Conservation (phyloP, 2,888 invertebrate species). For the Hyppa rectilinea region DNA sequence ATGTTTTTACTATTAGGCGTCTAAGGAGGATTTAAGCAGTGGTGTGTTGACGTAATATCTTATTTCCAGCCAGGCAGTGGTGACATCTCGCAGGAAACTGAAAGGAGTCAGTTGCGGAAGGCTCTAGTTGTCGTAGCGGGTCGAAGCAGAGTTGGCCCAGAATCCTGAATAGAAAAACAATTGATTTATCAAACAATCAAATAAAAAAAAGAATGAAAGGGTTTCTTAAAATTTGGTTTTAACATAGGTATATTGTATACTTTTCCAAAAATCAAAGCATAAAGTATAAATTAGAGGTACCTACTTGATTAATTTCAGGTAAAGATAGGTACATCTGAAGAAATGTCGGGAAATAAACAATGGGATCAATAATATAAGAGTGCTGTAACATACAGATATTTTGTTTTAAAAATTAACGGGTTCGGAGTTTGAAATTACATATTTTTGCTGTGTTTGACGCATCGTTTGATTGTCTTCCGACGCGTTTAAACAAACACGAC, state of each 20-base stretch:
- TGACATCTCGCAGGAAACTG: conserved; percentile 70
- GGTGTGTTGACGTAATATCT: conserved; percentile 70
- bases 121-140: conserved; percentile 85
- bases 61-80: conserved; percentile 72
- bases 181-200: background rate
- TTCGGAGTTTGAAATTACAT: too few species aligned
- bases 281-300: too few species aligned
- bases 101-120: conserved; percentile 68
- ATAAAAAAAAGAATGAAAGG: background rate
- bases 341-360: background rate
- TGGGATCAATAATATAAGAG: background rate
- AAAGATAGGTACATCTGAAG: too few species aligned
- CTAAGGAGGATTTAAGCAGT: conserved; percentile 8
- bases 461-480: too few species aligned
- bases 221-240: background rate
- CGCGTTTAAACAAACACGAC: too few species aligned
- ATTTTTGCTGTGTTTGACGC: too few species aligned
- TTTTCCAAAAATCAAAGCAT: too few species aligned
- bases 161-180: conserved; percentile 76
- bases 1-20: background rate
- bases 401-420: too few species aligned
- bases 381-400: too few species aligned
- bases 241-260: too few species aligned
- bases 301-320: too few species aligned
- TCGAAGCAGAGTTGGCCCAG: conserved; percentile 81